phyloP scores from a whole-genome alignment of 2,797 vertebrate species.

The Onychomys torridus region DNA sequence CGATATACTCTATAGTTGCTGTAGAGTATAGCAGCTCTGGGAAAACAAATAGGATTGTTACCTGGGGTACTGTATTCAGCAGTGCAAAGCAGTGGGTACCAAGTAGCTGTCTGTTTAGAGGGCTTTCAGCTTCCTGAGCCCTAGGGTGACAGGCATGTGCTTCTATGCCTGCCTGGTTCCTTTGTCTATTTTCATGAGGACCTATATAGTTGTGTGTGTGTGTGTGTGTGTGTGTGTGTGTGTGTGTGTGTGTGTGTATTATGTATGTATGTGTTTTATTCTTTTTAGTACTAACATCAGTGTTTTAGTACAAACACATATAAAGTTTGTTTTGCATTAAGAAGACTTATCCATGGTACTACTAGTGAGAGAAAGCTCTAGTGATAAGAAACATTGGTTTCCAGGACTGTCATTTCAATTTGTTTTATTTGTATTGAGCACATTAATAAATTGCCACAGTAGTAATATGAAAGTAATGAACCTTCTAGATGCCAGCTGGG shows the following conservation, averaged over 20 bases:
- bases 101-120: not conserved
- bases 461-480: slow-evolving; percentile 78
- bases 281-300: not conserved
- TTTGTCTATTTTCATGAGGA: slow-evolving; percentile 18
- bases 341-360: not conserved
- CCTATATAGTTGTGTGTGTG: not conserved
- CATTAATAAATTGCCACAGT: slow-evolving; percentile 74
- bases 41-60: not conserved
- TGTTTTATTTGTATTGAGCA: slow-evolving; percentile 70
- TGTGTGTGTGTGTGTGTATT: not conserved
- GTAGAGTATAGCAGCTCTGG: not conserved
- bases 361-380: slow-evolving; percentile 38
- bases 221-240: not conserved
- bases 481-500: slow-evolving; percentile 71
- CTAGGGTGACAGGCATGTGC: not conserved
- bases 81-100: not conserved
- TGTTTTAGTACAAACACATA: slow-evolving; percentile 1
- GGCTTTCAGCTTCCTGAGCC: not conserved
- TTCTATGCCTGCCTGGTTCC: not conserved
- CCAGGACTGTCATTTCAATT: slow-evolving; percentile 71
- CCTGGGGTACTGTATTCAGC: not conserved
- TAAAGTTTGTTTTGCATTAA: slow-evolving; percentile 68
- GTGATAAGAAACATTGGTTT: slow-evolving; percentile 64
- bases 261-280: not conserved
- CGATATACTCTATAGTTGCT: not conserved